Percentiles rank a stretch among this genome's conserved stretches.
These are phyloP conservation scores for Stenodera caucasica DNA, from an alignment of 2,888 invertebrate species.

Conservation along the genomic window DNA sequence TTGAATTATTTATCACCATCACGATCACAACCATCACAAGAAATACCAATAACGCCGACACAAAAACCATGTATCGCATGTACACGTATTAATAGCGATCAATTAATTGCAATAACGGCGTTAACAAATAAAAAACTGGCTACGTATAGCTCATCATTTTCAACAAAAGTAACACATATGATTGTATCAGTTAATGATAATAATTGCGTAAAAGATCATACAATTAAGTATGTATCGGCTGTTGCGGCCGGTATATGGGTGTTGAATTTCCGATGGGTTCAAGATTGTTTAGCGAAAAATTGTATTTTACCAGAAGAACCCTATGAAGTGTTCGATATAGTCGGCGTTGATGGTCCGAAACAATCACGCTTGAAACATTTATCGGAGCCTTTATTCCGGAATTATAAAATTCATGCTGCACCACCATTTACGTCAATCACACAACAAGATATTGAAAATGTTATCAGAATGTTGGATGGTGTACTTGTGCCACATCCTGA, in stretches of 20 bases:
- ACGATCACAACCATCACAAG: constrained; percentile 14
- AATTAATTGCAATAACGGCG: constrained; percentile 41
- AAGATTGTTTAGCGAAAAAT: constrained; percentile 55
- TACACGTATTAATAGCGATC: constrained; percentile 44
- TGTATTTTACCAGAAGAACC: constrained; percentile 56
- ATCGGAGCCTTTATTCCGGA: constrained; percentile 55
- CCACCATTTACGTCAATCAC: constrained; percentile 54
- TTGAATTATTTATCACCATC: constrained; percentile 41
- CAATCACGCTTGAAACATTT: constrained; percentile 54
- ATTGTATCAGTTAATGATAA: constrained; percentile 46
- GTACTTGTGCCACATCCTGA: constrained; percentile 36
- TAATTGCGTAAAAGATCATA: constrained; percentile 48
- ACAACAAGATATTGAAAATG: constrained; percentile 45
- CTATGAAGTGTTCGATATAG: constrained; percentile 60
- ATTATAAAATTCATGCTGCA: constrained; percentile 59
- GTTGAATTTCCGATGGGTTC: constrained; percentile 60
- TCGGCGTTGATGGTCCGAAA: constrained; percentile 60
- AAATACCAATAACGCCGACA: neutral
- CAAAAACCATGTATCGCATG: constrained; percentile 47
- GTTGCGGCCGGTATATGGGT: constrained; percentile 64
- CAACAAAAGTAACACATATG: constrained; percentile 49
- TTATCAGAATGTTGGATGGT: constrained; percentile 45
- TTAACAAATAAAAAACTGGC: constrained; percentile 47
- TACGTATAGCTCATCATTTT: constrained; percentile 42
- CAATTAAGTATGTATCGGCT: constrained; percentile 61